These are phyloP conservation scores for Lipotes vexillifer DNA, from an alignment of 2,113 vertebrate species.

Conservation along the genomic window DNA sequence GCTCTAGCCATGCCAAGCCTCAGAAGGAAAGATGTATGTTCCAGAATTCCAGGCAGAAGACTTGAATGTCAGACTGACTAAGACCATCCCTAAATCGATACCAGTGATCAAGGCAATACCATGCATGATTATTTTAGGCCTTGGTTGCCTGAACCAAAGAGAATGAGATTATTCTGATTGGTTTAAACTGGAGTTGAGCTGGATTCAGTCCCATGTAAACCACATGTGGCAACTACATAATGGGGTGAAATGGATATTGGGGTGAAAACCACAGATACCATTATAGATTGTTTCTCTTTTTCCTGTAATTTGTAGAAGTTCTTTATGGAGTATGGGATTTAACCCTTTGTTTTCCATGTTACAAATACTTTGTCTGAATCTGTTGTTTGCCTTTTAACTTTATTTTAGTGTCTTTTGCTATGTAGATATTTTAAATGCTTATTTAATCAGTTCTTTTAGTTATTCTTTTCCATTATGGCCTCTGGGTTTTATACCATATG, in stretches of 20 bases:
- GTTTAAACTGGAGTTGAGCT: neutral
- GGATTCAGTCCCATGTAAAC: neutral
- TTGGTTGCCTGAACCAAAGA: neutral
- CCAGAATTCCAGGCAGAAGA: neutral
- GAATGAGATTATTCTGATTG: neutral
- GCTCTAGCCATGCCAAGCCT: neutral
- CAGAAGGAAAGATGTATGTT: neutral
- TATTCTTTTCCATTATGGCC: neutral
- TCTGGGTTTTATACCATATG: neutral
- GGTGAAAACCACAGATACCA: neutral
- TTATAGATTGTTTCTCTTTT: neutral
- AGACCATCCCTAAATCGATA: neutral
- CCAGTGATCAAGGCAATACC: neutral
- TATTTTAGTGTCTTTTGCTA: slow-evolving; percentile 29
- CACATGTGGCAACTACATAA: neutral
- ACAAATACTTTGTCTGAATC: neutral
- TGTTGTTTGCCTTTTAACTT: neutral
- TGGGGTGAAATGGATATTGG: neutral
- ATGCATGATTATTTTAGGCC: neutral
- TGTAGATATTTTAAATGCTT: neutral
- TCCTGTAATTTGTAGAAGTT: neutral
- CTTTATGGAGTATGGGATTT: neutral
- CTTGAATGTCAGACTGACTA: neutral
- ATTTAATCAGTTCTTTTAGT: neutral
- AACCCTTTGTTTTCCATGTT: neutral